Evolutionary conservation across 2,888 invertebrate genomes (phyloP).

Genomic region (Actias luna): DNA sequence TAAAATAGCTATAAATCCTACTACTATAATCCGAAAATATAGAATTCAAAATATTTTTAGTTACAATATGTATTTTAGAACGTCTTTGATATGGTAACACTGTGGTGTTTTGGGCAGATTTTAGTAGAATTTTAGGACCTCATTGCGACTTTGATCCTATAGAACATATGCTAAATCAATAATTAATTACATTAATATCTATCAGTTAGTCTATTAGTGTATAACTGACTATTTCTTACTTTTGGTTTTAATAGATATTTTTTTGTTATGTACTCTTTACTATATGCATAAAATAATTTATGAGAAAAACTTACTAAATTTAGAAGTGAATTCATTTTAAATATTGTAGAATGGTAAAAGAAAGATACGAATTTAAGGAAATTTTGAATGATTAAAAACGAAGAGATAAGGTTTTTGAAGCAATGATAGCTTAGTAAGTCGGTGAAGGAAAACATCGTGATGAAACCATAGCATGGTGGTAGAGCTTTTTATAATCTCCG

Average conservation of each 20-base stretch:
- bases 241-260: constrained; percentile 5
- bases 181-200: not conserved
- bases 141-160: not conserved
- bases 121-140: not conserved
- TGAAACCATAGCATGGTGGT: too few relatives aligned
- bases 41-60: not conserved
- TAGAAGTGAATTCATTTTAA: constrained; percentile 1
- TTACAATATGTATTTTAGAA: not conserved
- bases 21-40: not conserved
- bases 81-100: not conserved
- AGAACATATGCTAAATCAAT: not conserved
- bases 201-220: not conserved
- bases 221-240: not conserved
- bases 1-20: not conserved
- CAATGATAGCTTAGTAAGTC: too few relatives aligned
- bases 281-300: not conserved
- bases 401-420: too few relatives aligned
- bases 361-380: too few relatives aligned
- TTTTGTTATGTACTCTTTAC: not conserved
- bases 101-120: not conserved
- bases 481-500: too few relatives aligned
- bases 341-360: not conserved
- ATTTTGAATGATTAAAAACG: too few relatives aligned
- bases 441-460: too few relatives aligned
- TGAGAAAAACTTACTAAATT: not conserved